These are phyloP conservation scores for Dendrolimus punctatus DNA, from an alignment of 1,140 invertebrate species.

Conservation along the genomic window DNA sequence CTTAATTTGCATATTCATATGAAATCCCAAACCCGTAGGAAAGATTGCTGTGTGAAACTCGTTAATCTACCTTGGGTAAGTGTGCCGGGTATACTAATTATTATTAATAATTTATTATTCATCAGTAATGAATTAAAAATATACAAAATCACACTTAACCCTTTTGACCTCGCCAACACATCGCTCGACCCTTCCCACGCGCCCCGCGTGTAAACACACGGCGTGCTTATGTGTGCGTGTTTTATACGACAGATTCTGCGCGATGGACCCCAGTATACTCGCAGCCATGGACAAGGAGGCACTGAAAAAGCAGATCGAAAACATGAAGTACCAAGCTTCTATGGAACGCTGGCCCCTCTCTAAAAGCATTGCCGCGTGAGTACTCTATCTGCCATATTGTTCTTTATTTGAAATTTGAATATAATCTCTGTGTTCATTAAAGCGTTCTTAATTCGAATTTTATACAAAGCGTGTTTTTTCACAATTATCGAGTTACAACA, in stretches of 20 bases:
- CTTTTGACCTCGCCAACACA: conserved; percentile 7
- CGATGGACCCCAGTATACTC: conserved; percentile 92
- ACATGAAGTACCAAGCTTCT: conserved; percentile 95
- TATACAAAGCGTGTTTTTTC: no score
- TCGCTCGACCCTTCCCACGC: conserved; percentile 20
- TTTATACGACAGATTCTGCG: conserved; percentile 72
- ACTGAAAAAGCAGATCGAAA: conserved; percentile 96
- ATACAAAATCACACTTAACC: conserved; percentile 3
- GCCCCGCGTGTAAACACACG: conserved; percentile 15
- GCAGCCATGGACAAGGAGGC: conserved; percentile 97
- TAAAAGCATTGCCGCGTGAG: conserved; percentile 95
- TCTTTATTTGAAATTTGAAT: no score
- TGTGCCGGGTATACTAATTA: no score
- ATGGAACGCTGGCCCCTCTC: conserved; percentile 96
- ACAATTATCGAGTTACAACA: no score
- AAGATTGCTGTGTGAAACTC: no score
- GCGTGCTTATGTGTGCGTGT: conserved; percentile 51
- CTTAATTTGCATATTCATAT: no score
- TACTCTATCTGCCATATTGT: conserved; percentile 52
- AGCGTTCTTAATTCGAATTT: no score
- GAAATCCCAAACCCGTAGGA: no score
- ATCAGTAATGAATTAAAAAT: not conserved
- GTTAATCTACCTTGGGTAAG: no score
- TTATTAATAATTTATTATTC: no score
- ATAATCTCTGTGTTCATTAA: no score